These are phyloP conservation scores for Anoncus sp. DNA, from an alignment of 2,888 invertebrate genomes.

Conservation along the genomic window DNA sequence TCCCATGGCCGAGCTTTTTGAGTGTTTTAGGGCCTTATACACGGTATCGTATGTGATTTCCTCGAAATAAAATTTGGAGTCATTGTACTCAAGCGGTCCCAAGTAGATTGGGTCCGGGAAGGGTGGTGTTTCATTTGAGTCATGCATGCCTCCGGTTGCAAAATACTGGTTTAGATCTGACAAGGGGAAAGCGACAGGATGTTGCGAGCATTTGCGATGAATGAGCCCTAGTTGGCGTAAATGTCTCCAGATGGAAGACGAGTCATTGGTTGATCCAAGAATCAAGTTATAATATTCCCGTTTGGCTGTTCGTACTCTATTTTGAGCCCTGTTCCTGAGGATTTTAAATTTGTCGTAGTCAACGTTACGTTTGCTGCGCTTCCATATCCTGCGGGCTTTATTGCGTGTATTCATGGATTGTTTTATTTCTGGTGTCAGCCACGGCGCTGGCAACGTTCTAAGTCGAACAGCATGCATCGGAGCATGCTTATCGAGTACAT, in stretches of 20 bases:
- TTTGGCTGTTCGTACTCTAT: background rate
- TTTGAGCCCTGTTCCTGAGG: background rate
- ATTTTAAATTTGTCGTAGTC: background rate
- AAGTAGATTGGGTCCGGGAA: background rate
- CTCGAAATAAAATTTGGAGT: background rate
- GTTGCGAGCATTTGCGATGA: background rate
- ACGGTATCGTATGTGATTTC: background rate
- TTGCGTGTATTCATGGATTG: background rate
- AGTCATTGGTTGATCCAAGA: too few relatives aligned
- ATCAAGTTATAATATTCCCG: background rate
- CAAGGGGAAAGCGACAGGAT: background rate
- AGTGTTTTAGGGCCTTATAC: background rate
- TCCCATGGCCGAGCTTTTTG: background rate
- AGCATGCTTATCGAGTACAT: background rate
- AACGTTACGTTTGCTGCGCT: background rate
- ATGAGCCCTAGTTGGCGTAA: background rate
- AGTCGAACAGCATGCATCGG: background rate
- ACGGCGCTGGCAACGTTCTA: background rate
- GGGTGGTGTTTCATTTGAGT: background rate
- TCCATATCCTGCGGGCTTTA: background rate
- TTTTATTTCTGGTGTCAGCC: background rate
- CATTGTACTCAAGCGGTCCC: background rate
- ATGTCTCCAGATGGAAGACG: background rate
- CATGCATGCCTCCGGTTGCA: background rate
- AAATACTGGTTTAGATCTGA: background rate